Evolutionary conservation across 2,113 vertebrate species (phyloP), one percentile per base, ranked within the genome.

Genomic region (Miniopterus natalensis): DNA sequence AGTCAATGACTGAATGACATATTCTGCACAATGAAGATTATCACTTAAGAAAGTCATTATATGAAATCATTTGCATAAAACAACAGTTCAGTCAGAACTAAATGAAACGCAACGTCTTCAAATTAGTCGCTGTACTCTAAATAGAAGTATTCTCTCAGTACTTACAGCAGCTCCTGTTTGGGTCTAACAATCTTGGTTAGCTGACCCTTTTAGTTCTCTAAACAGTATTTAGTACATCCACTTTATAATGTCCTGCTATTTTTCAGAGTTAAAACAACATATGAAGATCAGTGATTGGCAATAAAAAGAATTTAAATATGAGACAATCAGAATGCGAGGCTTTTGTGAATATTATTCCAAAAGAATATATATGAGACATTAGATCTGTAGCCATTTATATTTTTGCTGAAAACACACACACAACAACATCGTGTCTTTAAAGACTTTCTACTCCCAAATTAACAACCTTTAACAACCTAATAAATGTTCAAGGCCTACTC

Each of bases 51-150:
- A 97, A 97, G 57, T 93, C n/a, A 93, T 97, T 97, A 94, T 95
- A 97, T 88, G 40, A 88, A 95, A 94, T 79, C 2, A 96, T 97
- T 98, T 97, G 91, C 90, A 97, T 95, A 94, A 97, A 97, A 97
- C 93, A 97, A 51, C 14, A 95, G 66, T 93, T 65, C 3, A 78
- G 7, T 77, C 3, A 79, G 92, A 98, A 91, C 95, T 29, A 86
- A 90, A 70, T 51, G n/a, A 57, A 94, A 94, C 74, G 20, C 57
- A 77, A 95, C 17, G 93, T 91, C 53, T 91, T 96, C 27, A 57
- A 31, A 57, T 55, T 57, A 92, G 14, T 87, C 27, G 57, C 42
- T 84, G 1, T 51, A 36, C 61, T 75, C 74, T 42, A 17, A 87
- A 91, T 68, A 71, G 47, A 80, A 29, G 85, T 14, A 80, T 47